Base-by-base conservation (phyloP, 1,140 invertebrate species). In the Drosophila parabipectinata region DNA sequence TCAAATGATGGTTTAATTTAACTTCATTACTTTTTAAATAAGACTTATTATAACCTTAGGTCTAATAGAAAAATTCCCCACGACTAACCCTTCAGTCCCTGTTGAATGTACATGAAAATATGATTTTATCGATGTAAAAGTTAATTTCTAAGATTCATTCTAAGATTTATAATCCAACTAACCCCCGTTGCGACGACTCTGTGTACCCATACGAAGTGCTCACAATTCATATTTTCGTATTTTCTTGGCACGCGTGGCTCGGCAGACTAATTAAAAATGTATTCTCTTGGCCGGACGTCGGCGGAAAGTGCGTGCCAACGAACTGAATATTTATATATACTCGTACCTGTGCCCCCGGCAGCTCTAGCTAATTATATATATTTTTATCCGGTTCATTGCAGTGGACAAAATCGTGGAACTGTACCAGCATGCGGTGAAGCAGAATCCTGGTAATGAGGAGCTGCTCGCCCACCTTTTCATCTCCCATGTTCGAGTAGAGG, bases 391-490 rank as follows among this genome's bases (percentile, higher is more conserved):
- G 15, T 50, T 83, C 56, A 79, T 93, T 93, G 28, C 92, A 99
- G 98, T 97, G 87, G 95, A 97, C 30, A 95, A 96, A 92, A 97
- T 99, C 34, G 97, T 96, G 85, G 94, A 95, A 74, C 92, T 98
- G 24, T 99, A 99, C 91, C 97, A 98, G 92, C 95, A 95, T 55
- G 98, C 98, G 1, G 94, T 96, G 9, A 96, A 97, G 91, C 94
- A 95, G 52, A 96, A 98, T 74, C 97, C 97, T 10, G 94, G 93
- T 30, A 98, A 96, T 91, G 98, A 99, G 92, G 98, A 99, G 90
- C 93, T 98, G 6, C 93, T 98, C 58, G 97, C 97, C 0, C 96
- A 98, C 91, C 93, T 99, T 9, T 99, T 99, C 89, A 98, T 99
- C 96, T 96, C 98, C 0, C 97, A 99, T 92, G 98, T 99, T 3